phyloP scores from a whole-genome alignment of 2,888 invertebrate species.

The Zygothrica quintamaculata region DNA sequence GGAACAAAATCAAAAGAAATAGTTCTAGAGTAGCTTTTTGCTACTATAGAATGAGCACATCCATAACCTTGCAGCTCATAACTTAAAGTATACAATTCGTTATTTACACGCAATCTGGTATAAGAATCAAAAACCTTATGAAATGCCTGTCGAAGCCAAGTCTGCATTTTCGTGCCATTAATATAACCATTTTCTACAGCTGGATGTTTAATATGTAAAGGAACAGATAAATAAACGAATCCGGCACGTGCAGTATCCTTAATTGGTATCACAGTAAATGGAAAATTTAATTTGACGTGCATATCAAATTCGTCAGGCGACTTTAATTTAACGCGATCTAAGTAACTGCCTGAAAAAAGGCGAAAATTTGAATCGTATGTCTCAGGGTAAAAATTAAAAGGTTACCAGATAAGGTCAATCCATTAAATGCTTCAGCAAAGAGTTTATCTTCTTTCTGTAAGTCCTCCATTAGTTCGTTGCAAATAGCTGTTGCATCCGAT shows the following conservation, averaged over 20 bases:
- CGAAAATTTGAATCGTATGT: too few species aligned
- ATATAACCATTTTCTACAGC: slow-evolving; percentile 7
- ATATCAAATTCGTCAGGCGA: slow-evolving; percentile 49
- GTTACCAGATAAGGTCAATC: slow-evolving; percentile 21
- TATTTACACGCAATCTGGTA: background rate
- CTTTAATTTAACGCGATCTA: slow-evolving; percentile 35
- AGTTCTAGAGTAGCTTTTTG: background rate
- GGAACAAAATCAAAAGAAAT: slow-evolving; percentile 43
- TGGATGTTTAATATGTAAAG: background rate
- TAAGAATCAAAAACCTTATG: background rate
- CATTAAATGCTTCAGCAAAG: slow-evolving; percentile 1
- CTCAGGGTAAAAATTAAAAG: too few species aligned
- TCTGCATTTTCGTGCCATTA: slow-evolving; percentile 15
- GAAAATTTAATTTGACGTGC: slow-evolving; percentile 38
- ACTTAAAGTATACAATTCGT: background rate
- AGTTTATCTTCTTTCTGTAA: background rate
- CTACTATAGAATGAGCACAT: slow-evolving; percentile 38
- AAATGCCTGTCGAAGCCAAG: slow-evolving; percentile 37
- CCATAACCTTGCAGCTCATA: slow-evolving; percentile 32
- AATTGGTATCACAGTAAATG: slow-evolving; percentile 8
- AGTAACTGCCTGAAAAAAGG: slow-evolving; percentile 35
- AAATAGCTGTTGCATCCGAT: background rate
- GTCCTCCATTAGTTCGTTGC: slow-evolving; percentile 16
- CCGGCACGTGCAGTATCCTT: slow-evolving; percentile 6
- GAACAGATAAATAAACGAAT: slow-evolving; percentile 17